phyloP scores from a whole-genome alignment of 37 sponge, comb jelly and placozoan species.

The Beroe ovata region DNA sequence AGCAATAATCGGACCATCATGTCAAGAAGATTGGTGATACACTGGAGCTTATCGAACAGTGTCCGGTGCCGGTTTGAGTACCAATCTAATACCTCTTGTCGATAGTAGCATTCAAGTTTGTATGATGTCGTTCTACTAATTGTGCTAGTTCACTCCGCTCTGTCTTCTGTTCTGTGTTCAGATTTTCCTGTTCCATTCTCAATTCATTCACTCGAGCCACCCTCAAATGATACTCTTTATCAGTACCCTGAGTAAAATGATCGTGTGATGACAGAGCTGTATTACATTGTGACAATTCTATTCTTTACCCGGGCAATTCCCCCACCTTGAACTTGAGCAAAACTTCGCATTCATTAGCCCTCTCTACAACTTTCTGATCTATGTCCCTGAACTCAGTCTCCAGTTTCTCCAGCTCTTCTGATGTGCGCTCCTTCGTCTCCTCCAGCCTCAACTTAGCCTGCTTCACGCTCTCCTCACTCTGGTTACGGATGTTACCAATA shows the following conservation, averaged over 20 bases:
- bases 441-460: background rate
- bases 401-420: background rate
- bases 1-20: too few species aligned
- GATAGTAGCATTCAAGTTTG: conserved; percentile 11
- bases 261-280: too few species aligned
- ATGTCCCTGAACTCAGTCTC: background rate
- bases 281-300: too few species aligned
- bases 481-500: conserved; percentile 22
- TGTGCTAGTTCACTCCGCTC: conserved; percentile 39
- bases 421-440: background rate
- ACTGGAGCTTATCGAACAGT: too few species aligned
- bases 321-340: conserved; percentile 21
- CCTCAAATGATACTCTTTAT: conserved; percentile 57
- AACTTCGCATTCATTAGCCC: conserved; percentile 34
- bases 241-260: conserved; percentile 64
- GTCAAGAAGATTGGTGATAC: too few species aligned
- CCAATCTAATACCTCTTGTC: conserved; percentile 46
- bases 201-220: conserved; percentile 43
- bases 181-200: conserved; percentile 29
- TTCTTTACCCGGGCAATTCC: too few species aligned
- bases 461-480: conserved; percentile 23
- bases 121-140: conserved; percentile 47
- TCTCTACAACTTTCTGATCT: conserved; percentile 19
- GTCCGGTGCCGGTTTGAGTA: too few species aligned
- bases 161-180: conserved; percentile 57